Evolutionary conservation across 1,140 invertebrate species (phyloP).

Genomic region (Temnothorax nylanderi): DNA sequence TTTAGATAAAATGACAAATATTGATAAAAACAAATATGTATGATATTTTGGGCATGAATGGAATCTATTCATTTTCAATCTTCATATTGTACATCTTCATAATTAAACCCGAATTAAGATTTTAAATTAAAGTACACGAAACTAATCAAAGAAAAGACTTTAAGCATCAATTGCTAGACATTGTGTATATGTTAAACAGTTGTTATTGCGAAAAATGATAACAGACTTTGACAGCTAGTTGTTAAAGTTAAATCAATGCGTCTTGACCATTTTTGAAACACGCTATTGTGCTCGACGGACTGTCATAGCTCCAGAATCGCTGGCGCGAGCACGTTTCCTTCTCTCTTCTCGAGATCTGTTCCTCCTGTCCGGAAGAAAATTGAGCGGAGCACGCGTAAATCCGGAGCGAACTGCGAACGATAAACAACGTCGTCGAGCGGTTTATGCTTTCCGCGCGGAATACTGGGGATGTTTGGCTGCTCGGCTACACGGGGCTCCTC

Average conservation of each 20-base stretch:
- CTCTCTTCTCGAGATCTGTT: conserved; percentile 55
- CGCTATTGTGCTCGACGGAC: not conserved
- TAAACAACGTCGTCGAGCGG: conserved; percentile 69
- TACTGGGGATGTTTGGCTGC: conserved; percentile 75
- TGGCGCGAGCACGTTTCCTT: conserved; percentile 1
- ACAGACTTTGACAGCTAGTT: too few species aligned
- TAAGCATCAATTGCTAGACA: not conserved
- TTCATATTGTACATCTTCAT: not conserved
- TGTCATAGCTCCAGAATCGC: not conserved
- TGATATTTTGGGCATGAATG: not conserved
- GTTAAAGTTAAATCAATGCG: too few species aligned
- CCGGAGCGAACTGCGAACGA: conserved; percentile 66
- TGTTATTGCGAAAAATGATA: too few species aligned
- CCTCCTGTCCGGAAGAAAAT: conserved; percentile 3
- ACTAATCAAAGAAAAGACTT: too few species aligned
- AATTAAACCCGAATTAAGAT: not conserved
- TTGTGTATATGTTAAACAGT: too few species aligned
- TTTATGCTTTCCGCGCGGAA: conserved; percentile 76
- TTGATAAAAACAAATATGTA: not conserved
- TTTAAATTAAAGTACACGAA: not conserved
- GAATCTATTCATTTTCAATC: not conserved
- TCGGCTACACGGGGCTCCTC: conserved; percentile 72
- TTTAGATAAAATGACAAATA: not conserved
- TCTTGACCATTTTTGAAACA: too few species aligned
- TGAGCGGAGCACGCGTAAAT: conserved; percentile 66